phyloP scores from a whole-genome alignment of 2,797 vertebrate species.

The Semaprochilodus insignis region DNA sequence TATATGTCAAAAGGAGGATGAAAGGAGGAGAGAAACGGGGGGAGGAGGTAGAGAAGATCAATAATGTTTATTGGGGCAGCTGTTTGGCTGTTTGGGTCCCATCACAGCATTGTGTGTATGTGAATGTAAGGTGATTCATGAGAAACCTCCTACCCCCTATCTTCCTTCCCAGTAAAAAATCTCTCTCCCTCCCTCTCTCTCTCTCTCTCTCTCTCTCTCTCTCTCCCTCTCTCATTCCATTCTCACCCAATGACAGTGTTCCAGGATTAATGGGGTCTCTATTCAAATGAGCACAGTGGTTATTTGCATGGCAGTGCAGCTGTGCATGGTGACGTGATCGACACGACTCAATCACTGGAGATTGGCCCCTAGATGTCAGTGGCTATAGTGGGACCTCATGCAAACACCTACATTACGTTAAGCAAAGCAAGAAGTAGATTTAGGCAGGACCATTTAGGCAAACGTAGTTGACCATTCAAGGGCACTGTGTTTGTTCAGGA shows the following conservation, averaged over 20 bases:
- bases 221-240: slow-evolving; percentile 38
- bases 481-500: slow-evolving; percentile 10
- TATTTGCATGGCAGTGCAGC: slow-evolving; percentile 65
- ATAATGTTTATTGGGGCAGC: slow-evolving; percentile 76
- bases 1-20: slow-evolving; percentile 41
- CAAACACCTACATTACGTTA: slow-evolving; percentile 48
- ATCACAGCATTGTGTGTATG: slow-evolving; percentile 68
- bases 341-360: slow-evolving; percentile 54
- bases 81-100: slow-evolving; percentile 67
- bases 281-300: slow-evolving; percentile 69
- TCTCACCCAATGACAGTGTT: slow-evolving; percentile 59
- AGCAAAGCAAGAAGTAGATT: slow-evolving; percentile 39
- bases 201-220: neutral
- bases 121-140: slow-evolving; percentile 74
- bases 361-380: slow-evolving; percentile 52
- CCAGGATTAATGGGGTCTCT: slow-evolving; percentile 66
- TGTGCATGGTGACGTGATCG: slow-evolving; percentile 58
- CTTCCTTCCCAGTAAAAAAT: neutral
- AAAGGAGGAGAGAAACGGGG: slow-evolving; percentile 2
- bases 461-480: slow-evolving; percentile 26
- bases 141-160: slow-evolving; percentile 49
- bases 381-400: slow-evolving; percentile 61
- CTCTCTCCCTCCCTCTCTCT: slow-evolving; percentile 53
- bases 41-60: slow-evolving; percentile 64
- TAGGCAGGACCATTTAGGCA: slow-evolving; percentile 38